A percentile compares a stretch with the other conserved stretches of the same genome.
Evolutionary conservation across 2,113 vertebrate genomes (phyloP).

Genomic region (Solea senegalensis): DNA sequence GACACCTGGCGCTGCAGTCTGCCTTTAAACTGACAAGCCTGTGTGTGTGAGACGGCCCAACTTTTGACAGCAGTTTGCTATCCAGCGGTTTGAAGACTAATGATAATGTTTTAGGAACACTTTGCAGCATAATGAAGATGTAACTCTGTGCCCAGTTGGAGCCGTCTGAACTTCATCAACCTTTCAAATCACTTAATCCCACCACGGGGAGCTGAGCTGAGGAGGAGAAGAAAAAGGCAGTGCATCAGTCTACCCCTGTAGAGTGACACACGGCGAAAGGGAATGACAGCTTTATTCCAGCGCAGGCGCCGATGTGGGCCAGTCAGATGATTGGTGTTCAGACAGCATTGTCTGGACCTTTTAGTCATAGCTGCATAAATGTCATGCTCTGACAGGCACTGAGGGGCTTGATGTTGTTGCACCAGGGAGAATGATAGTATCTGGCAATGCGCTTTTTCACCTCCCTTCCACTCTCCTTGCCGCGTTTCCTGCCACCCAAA

Average conservation of each 20-base stretch:
- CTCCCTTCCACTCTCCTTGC: slow-evolving; percentile 23
- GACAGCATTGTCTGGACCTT: slow-evolving; percentile 47
- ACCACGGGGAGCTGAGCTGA: slow-evolving; percentile 32
- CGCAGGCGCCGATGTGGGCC: slow-evolving; percentile 28
- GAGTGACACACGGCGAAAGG: slow-evolving; percentile 57
- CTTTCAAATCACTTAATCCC: slow-evolving; percentile 63
- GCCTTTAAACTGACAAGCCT: slow-evolving; percentile 48
- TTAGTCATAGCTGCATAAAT: slow-evolving; percentile 61
- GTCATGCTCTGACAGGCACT: slow-evolving; percentile 61
- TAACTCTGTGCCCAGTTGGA: slow-evolving; percentile 57
- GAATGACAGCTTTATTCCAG: slow-evolving; percentile 74
- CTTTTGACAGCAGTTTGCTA: slow-evolving; percentile 26
- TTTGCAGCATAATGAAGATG: slow-evolving; percentile 73
- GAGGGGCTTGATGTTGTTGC: slow-evolving; percentile 52
- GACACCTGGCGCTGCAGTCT: slow-evolving; percentile 28
- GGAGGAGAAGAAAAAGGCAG: slow-evolving; percentile 22
- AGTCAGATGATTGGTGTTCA: slow-evolving; percentile 69
- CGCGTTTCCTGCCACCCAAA: slow-evolving; percentile 8
- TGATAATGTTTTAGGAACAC: slow-evolving; percentile 67
- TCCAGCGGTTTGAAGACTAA: slow-evolving; percentile 61
- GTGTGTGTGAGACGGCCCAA: slow-evolving; percentile 14
- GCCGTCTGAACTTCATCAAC: slow-evolving; percentile 71
- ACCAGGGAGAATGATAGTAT: slow-evolving; percentile 68
- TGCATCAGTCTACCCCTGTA: slow-evolving; percentile 57
- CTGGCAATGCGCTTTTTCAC: slow-evolving; percentile 73